phyloP scores from a whole-genome alignment of 2,888 invertebrate species.

The Cacoxenus indagator region DNA sequence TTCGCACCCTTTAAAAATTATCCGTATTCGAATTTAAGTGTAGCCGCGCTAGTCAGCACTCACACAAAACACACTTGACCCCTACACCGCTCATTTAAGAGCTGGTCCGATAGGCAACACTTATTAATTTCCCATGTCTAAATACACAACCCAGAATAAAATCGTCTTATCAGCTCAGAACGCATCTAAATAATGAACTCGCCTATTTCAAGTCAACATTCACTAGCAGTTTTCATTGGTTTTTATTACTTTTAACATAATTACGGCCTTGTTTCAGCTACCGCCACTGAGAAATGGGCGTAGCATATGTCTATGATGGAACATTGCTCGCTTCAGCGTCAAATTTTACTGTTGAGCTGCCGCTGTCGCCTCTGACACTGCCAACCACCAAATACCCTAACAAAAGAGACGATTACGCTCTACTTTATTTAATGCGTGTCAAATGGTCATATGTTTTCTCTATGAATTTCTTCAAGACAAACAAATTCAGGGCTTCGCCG shows the following conservation, averaged over 20 bases:
- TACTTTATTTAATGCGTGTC: slow-evolving; percentile 35
- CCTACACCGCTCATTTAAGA: neutral
- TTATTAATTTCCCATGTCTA: slow-evolving; percentile 11
- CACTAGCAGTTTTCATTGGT: slow-evolving; percentile 5
- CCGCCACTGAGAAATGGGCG: slow-evolving; percentile 2
- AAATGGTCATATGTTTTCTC: slow-evolving; percentile 35
- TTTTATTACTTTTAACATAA: slow-evolving; percentile 3
- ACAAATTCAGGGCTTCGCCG: too few relatives aligned
- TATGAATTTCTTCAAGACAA: neutral
- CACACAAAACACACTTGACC: slow-evolving; percentile 6
- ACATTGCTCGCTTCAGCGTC: neutral
- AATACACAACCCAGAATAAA: neutral
- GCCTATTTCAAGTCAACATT: slow-evolving; percentile 19
- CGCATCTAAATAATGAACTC: slow-evolving; percentile 17
- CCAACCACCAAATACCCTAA: too few relatives aligned
- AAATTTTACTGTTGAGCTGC: neutral
- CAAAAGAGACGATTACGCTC: neutral
- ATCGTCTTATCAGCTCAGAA: slow-evolving; percentile 10
- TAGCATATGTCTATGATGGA: slow-evolving; percentile 3
- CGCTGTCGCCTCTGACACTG: neutral
- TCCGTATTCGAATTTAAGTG: too few relatives aligned
- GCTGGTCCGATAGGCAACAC: neutral
- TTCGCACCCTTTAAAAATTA: too few relatives aligned
- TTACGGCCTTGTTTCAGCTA: neutral
- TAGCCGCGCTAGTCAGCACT: too few relatives aligned